These are phyloP conservation scores for Poeciliopsis retropinna DNA, from an alignment of 2,113 vertebrate species.

Conservation along the genomic window DNA sequence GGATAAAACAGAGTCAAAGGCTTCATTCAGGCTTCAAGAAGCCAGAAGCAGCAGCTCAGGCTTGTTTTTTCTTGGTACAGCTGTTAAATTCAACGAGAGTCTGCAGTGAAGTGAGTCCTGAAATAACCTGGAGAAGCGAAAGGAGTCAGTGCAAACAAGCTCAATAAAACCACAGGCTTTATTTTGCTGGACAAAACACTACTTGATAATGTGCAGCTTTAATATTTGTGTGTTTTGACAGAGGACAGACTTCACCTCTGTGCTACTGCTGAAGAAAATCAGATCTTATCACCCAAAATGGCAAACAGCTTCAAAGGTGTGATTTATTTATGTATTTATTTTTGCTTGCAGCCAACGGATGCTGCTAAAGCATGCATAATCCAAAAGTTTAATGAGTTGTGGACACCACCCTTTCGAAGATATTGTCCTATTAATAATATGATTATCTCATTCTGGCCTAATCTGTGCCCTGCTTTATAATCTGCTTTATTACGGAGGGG, in stretches of 20 bases:
- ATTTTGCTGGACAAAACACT: background rate
- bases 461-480: background rate
- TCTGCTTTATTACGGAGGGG: too few species aligned
- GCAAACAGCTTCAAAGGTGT: slow-evolving; percentile 3
- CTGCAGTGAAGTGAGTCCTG: background rate
- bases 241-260: background rate
- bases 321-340: background rate
- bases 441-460: too few species aligned
- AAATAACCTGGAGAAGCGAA: background rate
- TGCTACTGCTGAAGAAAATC: background rate
- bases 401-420: too few species aligned
- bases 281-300: slow-evolving; percentile 1
- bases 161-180: background rate
- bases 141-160: background rate
- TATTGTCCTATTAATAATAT: background rate
- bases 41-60: background rate
- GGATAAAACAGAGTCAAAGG: background rate
- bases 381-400: background rate
- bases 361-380: background rate
- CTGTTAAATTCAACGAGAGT: background rate
- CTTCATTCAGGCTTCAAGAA: background rate
- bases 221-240: background rate
- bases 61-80: background rate
- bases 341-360: background rate
- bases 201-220: background rate